Evolutionary conservation across 2,113 vertebrate genomes (phyloP).

Genomic region (Austrofundulus limnaeus): DNA sequence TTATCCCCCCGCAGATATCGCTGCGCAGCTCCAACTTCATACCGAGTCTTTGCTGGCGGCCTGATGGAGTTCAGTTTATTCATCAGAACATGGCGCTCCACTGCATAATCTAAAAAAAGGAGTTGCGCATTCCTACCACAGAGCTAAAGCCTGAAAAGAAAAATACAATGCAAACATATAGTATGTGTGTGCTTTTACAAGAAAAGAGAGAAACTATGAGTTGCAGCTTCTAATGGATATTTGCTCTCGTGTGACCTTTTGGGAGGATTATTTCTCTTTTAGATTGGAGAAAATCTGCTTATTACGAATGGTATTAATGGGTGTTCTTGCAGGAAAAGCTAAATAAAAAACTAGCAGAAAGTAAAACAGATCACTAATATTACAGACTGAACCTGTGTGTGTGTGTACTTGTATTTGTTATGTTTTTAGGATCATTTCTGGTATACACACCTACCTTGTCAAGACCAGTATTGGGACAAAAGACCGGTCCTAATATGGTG

Average conservation of each 20-base stretch:
- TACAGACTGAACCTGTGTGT: constrained; percentile 6
- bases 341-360: no score
- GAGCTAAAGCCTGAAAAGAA: constrained; percentile 41
- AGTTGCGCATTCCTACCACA: constrained; percentile 46
- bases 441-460: no score
- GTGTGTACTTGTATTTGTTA: background rate
- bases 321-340: constrained; percentile 13
- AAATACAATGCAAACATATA: constrained; percentile 24
- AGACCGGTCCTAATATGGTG: no score
- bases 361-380: constrained; percentile 2
- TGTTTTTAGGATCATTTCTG: no score
- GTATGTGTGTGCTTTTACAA: constrained; percentile 24
- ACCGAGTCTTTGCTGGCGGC: constrained; percentile 37
- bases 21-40: constrained; percentile 47
- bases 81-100: constrained; percentile 58
- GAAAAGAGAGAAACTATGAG: constrained; percentile 9
- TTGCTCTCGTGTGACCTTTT: constrained; percentile 34
- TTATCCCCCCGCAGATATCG: constrained; percentile 60
- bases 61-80: constrained; percentile 58
- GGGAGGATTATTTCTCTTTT: constrained; percentile 61
- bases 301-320: constrained; percentile 51
- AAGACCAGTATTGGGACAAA: no score
- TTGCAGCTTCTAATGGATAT: constrained; percentile 10
- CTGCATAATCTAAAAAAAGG: constrained; percentile 43
- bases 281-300: constrained; percentile 52